Percentiles rank a stretch among this genome's conserved stretches.
phyloP scores from a whole-genome alignment of 2,113 vertebrate species.

The Hemicordylus capensis region DNA sequence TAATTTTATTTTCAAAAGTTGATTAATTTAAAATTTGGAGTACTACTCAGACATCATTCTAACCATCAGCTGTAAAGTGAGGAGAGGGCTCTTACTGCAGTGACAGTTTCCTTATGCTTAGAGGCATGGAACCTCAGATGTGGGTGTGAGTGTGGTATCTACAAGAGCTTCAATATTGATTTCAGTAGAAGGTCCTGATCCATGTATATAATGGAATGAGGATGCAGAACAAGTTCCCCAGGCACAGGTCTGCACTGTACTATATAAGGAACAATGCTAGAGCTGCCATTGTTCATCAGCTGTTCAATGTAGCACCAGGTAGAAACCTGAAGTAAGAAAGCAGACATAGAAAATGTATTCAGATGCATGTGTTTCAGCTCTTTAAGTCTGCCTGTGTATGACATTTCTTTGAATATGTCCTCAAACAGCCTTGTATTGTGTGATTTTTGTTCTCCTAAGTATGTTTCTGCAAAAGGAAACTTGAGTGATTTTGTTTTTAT shows the following conservation, averaged over 20 bases:
- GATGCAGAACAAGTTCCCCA: background rate
- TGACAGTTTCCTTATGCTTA: background rate
- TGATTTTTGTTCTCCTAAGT: background rate
- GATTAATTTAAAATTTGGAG: background rate
- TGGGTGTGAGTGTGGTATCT: background rate
- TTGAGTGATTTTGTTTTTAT: background rate
- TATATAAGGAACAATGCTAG: no score
- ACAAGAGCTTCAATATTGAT: background rate
- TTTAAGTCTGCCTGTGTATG: background rate
- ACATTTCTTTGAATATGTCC: background rate
- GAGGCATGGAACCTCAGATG: background rate
- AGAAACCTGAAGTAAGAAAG: no score
- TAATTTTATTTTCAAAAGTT: slow-evolving; percentile 14
- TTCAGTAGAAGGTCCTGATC: background rate
- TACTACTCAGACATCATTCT: background rate
- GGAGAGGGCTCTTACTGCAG: background rate
- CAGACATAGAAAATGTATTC: no score
- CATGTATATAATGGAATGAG: background rate
- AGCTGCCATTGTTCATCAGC: no score
- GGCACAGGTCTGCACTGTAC: background rate
- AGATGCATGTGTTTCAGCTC: background rate
- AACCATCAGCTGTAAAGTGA: background rate
- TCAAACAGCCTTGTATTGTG: background rate
- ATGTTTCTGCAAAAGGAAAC: background rate
- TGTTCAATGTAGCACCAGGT: no score